Evolutionary conservation across 2,888 invertebrate species (phyloP), one percentile per base, ranked within the genome.

Genomic region (Bombylius discolor): DNA sequence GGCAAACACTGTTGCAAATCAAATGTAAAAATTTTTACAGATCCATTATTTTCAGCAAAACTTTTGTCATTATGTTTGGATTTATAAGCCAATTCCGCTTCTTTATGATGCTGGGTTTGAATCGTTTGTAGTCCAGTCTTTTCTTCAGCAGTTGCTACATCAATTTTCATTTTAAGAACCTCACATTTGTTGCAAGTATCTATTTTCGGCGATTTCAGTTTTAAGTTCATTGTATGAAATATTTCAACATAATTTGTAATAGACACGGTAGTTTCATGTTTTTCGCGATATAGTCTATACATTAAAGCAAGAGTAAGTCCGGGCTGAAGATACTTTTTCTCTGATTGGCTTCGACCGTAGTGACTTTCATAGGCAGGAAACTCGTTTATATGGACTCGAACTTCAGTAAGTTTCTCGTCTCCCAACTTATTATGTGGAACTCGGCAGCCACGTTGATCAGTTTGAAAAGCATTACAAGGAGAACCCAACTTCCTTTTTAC

Each of bases 181-280:
- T 53, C 58, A 42, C 58, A 60, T 52, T 60, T 57, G 42, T 58
- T 48, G 33, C 57, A 60, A 36, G 51, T 57, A 51, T 58, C 60
- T 34, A 57, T 52, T 47, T 57, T 49, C 5, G 56, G 59, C 45
- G 56, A 47, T 51, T 57, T 59, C 32, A 58, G 55, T 36, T 56
- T 50, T n/a, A 61, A 31, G 33, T 56, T 55, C 45, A 59, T 47
- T 5, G 56, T 56, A 49, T 61, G 54, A 54, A 60, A 60, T 49
- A 55, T 53, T 12, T 48, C 50, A 45, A 50, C 51, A 14, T 60
- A 60, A 46, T 55, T 60, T 39, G 42, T 46, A 33, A 55, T 12
- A 46, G 47, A 47, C 39, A 58, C 58, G 14, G 49, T 49, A 14
- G 32, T 32, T 12, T 50, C 33, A 31, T 53, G 23, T 33, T 49